Percentiles rank a stretch among this genome's conserved stretches.
These are phyloP conservation scores for Archilochus colubris DNA, from an alignment of 2,113 vertebrate species.

Conservation along the genomic window DNA sequence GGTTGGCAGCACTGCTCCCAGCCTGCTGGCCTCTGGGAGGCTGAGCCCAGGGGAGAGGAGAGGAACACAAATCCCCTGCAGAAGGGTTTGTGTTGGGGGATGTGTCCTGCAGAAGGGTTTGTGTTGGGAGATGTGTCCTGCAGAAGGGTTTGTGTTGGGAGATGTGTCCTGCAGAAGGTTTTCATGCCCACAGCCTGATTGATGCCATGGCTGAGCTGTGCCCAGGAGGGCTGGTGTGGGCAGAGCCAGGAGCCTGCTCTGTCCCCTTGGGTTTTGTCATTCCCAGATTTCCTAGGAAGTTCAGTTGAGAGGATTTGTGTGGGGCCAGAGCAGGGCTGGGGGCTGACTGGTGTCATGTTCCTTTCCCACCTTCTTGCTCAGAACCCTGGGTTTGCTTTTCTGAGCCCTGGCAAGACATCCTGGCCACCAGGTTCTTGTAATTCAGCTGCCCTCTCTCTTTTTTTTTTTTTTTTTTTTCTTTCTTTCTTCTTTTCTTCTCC, in stretches of 20 bases:
- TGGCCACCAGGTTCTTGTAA: not conserved
- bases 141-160: no score
- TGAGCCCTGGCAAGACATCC: accelerated
- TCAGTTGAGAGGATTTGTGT: accelerated
- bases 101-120: no score
- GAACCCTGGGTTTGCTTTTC: accelerated
- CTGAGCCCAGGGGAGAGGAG: no score
- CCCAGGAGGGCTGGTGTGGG: not conserved
- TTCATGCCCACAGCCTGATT: no score
- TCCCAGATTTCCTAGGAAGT: accelerated
- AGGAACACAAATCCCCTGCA: no score
- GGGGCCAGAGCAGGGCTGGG: not conserved
- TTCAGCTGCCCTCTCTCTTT: no score
- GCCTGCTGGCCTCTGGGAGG: accelerated
- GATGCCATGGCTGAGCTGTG: no score
- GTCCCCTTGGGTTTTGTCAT: accelerated
- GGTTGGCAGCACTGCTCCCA: not conserved
- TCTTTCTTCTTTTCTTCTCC: no score
- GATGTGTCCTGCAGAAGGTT: no score
- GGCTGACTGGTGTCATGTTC: not conserved
- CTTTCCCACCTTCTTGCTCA: not conserved
- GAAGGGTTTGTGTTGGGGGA: no score
- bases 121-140: no score
- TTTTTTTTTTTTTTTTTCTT: no score
- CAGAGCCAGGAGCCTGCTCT: not conserved